These are phyloP conservation scores for Spisula subtruncata DNA, from an alignment of 2,888 invertebrate genomes.

Conservation along the genomic window DNA sequence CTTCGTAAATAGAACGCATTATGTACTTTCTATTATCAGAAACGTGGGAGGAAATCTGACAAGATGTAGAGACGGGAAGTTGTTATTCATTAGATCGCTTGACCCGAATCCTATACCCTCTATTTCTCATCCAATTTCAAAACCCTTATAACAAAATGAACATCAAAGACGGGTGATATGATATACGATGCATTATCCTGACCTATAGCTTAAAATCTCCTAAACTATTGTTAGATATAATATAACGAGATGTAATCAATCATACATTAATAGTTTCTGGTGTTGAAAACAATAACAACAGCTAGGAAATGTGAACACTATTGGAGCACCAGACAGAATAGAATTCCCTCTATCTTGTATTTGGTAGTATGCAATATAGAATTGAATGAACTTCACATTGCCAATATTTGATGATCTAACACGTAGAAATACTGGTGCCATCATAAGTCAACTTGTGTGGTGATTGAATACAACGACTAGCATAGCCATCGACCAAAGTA, in stretches of 20 bases:
- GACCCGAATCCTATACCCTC: neutral
- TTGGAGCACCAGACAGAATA: neutral
- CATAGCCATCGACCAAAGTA: too few relatives aligned
- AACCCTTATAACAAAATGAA: neutral
- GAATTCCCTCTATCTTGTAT: too few relatives aligned
- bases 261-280: neutral
- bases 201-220: neutral
- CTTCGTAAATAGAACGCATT: too few relatives aligned
- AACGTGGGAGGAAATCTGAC: neutral
- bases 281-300: neutral
- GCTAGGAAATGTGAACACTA: neutral
- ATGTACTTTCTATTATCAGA: neutral
- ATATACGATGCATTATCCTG: neutral
- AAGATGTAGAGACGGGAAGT: neutral
- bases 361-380: too few relatives aligned
- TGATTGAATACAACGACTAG: too few relatives aligned
- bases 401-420: too few relatives aligned
- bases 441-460: too few relatives aligned
- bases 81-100: neutral
- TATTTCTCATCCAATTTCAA: neutral
- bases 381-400: too few relatives aligned
- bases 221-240: neutral
- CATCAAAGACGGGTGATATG: neutral
- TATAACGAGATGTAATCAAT: constrained; percentile 9
- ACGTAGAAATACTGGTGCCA: too few relatives aligned